A percentile compares a stretch with the other conserved stretches of the same genome.
phyloP scores from a whole-genome alignment of 2,113 vertebrate species.

The Ia io region DNA sequence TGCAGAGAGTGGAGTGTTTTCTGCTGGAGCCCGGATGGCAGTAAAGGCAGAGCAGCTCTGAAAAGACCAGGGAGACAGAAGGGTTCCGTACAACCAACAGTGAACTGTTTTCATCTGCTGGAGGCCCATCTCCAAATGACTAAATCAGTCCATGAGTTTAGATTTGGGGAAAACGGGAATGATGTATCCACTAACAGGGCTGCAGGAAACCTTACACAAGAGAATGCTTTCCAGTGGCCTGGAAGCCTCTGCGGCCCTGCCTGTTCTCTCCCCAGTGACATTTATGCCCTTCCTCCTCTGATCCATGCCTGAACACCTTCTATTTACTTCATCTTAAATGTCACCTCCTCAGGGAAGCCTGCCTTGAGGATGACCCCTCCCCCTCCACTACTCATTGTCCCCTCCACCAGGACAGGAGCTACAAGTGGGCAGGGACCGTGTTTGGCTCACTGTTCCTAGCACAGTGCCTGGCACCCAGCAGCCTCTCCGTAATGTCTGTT shows the following conservation, averaged over 20 bases:
- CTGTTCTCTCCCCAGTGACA: not conserved
- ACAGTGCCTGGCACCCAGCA: not conserved
- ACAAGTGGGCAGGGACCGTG: no score
- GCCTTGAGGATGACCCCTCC: not conserved
- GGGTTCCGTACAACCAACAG: not conserved
- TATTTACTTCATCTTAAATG: not conserved
- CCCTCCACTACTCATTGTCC: not conserved
- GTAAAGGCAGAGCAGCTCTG: not conserved
- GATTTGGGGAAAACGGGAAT: not conserved
- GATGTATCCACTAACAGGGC: not conserved
- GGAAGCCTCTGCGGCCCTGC: not conserved
- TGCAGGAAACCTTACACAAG: not conserved
- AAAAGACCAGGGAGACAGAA: not conserved
- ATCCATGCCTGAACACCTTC: not conserved
- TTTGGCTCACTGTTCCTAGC: not conserved
- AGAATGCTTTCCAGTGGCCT: accelerated
- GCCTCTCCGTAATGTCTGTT: accelerated
- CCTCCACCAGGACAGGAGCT: not conserved
- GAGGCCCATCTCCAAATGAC: not conserved
- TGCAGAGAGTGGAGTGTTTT: accelerated
- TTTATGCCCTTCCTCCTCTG: not conserved
- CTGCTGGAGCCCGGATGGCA: not conserved
- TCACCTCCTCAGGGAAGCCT: not conserved
- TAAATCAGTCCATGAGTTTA: not conserved
- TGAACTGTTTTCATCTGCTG: not conserved